These are phyloP conservation scores for Sinelater perroti DNA, from an alignment of 2,888 invertebrate species.

Conservation along the genomic window DNA sequence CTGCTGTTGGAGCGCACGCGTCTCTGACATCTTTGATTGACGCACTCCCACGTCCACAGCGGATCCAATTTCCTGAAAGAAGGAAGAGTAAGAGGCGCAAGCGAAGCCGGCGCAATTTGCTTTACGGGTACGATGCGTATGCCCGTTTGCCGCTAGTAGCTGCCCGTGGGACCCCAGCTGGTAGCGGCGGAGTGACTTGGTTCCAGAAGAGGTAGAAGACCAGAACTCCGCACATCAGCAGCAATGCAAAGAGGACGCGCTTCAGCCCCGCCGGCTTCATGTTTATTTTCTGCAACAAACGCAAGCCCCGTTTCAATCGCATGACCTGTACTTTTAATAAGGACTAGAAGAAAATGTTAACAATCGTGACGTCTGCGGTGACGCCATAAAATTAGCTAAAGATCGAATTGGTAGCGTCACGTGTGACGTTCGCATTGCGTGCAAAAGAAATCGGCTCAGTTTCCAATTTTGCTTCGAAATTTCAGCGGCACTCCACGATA, in stretches of 20 bases:
- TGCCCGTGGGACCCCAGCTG: not conserved
- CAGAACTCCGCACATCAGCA: slow-evolving; percentile 62
- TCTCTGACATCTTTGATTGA: slow-evolving; percentile 74
- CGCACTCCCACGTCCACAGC: slow-evolving; percentile 82
- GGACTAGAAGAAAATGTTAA: too few species aligned
- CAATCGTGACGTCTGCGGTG: slow-evolving; percentile 26
- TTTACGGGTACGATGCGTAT: not conserved
- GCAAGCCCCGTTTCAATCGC: too few species aligned
- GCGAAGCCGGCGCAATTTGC: not conserved
- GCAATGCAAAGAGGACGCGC: slow-evolving; percentile 65
- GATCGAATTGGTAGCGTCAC: slow-evolving; percentile 8
- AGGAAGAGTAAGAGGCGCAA: slow-evolving; percentile 32
- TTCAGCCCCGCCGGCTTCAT: slow-evolving; percentile 65
- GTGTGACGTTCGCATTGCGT: slow-evolving; percentile 14
- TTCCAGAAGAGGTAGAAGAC: slow-evolving; percentile 64
- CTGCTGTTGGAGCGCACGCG: slow-evolving; percentile 56
- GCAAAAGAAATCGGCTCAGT: slow-evolving; percentile 1
- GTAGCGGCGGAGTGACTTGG: slow-evolving; percentile 44
- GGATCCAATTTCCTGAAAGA: slow-evolving; percentile 63
- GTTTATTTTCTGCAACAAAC: slow-evolving; percentile 54
- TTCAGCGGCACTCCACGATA: too few species aligned
- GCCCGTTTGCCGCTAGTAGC: not conserved
- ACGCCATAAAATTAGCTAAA: slow-evolving; percentile 14
- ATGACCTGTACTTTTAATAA: too few species aligned
- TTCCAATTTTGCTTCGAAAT: too few species aligned